A percentile compares a stretch with the other conserved stretches of the same genome.
Evolutionary conservation across 2,888 invertebrate genomes (phyloP).

Genomic region (Parasteatoda lunata): DNA sequence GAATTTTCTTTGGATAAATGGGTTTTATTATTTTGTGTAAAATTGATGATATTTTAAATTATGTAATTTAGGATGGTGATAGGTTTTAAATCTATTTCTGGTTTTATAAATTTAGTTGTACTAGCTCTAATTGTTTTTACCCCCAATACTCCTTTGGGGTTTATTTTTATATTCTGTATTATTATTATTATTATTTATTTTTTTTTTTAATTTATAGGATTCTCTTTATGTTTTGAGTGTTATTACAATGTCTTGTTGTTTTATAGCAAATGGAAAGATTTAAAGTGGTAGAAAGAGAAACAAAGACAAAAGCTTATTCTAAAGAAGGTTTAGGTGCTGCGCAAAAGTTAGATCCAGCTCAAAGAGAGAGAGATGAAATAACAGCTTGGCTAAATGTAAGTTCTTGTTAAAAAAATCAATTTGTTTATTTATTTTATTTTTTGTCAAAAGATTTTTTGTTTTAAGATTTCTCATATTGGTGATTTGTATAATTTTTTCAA

Average conservation of each 20-base stretch:
- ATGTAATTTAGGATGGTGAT: no score
- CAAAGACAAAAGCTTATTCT: conserved; percentile 99
- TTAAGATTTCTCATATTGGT: neutral
- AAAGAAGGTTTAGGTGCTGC: conserved; percentile 99
- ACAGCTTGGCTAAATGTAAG: conserved; percentile 90
- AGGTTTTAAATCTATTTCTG: no score
- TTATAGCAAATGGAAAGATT: conserved; percentile 99
- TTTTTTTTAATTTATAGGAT: neutral
- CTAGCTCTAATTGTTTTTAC: no score
- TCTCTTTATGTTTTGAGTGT: neutral
- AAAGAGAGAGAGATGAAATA: conserved; percentile 96
- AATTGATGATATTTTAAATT: no score
- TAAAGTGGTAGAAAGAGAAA: conserved; percentile 99
- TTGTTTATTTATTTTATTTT: neutral
- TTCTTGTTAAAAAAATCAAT: neutral
- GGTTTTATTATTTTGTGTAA: no score
- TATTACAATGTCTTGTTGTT: conserved; percentile 70
- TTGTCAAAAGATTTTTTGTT: neutral
- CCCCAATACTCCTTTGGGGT: neutral
- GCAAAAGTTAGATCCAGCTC: conserved; percentile 98
- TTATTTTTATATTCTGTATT: neutral
- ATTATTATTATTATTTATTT: no score
- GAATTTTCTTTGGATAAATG: no score
- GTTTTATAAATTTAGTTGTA: no score
- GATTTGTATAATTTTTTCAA: neutral